Base-by-base conservation (phyloP, 2,797 vertebrate genomes). In the Labeo calbasu region DNA sequence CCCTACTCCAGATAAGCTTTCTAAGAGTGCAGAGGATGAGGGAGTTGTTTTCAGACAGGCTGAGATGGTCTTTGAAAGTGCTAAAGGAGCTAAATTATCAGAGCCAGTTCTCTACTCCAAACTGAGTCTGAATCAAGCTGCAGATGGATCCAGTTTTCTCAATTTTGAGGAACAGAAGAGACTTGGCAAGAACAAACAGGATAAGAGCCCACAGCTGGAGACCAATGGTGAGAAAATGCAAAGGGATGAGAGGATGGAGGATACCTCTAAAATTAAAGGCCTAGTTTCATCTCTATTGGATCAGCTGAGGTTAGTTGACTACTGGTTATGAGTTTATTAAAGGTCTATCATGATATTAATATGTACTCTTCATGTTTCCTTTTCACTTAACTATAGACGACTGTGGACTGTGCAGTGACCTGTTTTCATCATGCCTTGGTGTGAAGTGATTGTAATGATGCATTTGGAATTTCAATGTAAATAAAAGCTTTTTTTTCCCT, bases 91-190 rank as follows among this genome's bases (percentile, higher is more conserved):
- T 7, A 28, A 46, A 1, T 46, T 72, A 4, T n/a, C 15, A 0
- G 36, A n/a, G 36, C 90, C 90, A 13, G 1, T 91, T 4, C 77
- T 88, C 43, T 87, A n/a, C 32, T 90, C 91, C 0, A 92, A 91
- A 72, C 61, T 94, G 10, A n/a, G 87, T 80, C 84, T 93, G 2
- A 86, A 87, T 15, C 91, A 85, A 85, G 46, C 48, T 5, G 3
- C 5, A 0, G 92, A 93, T 72, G 92, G 93, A 0, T 90, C 83
- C 0, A 89, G 89, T 50, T 89, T 65, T 0, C 61, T 94, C 48
- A 90, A 84, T 78, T 94, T 93, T 82, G 93, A 94, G 86, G 93
- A 93, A 68, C 91, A 92, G 28, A 78, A 86, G 48, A 23, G 75
- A 40, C 57, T 4, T 14, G 61, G 5, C 40, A 51, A 1, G 46